phyloP scores from a whole-genome alignment of 2,888 invertebrate genomes.

The Chaetogeoica ovagalla region DNA sequence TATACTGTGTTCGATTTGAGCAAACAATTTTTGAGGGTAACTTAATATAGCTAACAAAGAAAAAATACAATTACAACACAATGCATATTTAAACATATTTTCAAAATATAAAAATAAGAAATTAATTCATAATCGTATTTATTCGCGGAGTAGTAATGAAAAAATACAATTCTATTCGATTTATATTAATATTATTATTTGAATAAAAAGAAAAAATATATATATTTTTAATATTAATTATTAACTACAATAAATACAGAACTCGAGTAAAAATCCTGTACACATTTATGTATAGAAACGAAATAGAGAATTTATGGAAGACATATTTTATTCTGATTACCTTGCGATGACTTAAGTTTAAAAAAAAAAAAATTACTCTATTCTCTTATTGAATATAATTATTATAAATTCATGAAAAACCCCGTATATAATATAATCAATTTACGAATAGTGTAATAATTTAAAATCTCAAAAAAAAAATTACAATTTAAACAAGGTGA shows the following conservation, averaged over 20 bases:
- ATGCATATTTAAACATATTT: too few species aligned
- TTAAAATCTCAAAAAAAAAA: neutral
- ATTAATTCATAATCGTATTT: neutral
- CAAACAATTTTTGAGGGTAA: slow-evolving; percentile 30
- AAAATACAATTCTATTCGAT: neutral
- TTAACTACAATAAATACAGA: neutral
- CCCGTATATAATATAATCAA: neutral
- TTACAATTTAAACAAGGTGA: neutral
- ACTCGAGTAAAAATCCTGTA: neutral
- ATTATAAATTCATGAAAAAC: neutral
- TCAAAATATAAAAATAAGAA: too few species aligned
- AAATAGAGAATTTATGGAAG: neutral
- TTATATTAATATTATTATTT: too few species aligned
- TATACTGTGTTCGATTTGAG: slow-evolving; percentile 15
- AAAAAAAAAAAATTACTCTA: too few species aligned
- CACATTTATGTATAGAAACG: too few species aligned
- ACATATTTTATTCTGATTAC: neutral
- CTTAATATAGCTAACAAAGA: neutral
- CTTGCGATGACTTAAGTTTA: too few species aligned
- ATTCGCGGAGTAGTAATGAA: neutral
- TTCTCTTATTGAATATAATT: too few species aligned
- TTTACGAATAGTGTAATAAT: neutral
- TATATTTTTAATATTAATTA: too few species aligned
- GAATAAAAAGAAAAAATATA: too few species aligned
- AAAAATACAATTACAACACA: neutral